phyloP scores from a whole-genome alignment of 2,113 vertebrate species.

The Istiophorus platypterus region DNA sequence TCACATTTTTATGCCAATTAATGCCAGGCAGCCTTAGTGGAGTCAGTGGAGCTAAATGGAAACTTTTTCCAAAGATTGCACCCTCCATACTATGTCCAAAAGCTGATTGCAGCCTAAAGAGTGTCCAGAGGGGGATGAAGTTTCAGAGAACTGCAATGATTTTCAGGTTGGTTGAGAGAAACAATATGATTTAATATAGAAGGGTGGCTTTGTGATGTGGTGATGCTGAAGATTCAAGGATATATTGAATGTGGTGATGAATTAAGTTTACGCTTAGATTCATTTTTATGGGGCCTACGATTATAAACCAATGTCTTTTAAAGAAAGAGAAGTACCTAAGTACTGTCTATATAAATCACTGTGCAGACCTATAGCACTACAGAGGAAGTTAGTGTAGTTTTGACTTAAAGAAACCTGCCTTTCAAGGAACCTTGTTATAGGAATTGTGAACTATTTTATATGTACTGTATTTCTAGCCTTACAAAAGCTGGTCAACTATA shows the following conservation, averaged over 20 bases:
- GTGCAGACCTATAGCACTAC: conserved; percentile 56
- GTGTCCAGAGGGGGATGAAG: conserved; percentile 48
- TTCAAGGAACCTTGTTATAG: conserved; percentile 50
- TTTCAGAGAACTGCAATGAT: conserved; percentile 33
- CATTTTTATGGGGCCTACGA: conserved; percentile 47
- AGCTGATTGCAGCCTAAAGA: conserved; percentile 47
- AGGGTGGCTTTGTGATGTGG: conserved; percentile 37
- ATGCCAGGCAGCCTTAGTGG: conserved; percentile 32
- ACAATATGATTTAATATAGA: background rate
- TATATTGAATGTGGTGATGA: conserved; percentile 56
- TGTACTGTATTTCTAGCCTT: conserved; percentile 73
- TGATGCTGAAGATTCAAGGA: conserved; percentile 48
- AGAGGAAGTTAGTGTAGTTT: conserved; percentile 62
- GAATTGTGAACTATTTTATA: conserved; percentile 65
- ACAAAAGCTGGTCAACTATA: conserved; percentile 63
- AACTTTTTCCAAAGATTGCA: conserved; percentile 45
- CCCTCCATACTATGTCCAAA: conserved; percentile 44
- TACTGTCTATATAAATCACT: conserved; percentile 57
- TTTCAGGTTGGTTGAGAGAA: conserved; percentile 49
- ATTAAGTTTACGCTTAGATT: conserved; percentile 44
- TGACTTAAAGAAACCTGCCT: conserved; percentile 55
- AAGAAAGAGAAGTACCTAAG: conserved; percentile 37
- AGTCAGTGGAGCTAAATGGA: conserved; percentile 41
- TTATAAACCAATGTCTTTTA: conserved; percentile 54
- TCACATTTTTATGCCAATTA: conserved; percentile 25